Conservation (phyloP, 2,797 vertebrate species). For the Acrocephalus scirpaceus region DNA sequence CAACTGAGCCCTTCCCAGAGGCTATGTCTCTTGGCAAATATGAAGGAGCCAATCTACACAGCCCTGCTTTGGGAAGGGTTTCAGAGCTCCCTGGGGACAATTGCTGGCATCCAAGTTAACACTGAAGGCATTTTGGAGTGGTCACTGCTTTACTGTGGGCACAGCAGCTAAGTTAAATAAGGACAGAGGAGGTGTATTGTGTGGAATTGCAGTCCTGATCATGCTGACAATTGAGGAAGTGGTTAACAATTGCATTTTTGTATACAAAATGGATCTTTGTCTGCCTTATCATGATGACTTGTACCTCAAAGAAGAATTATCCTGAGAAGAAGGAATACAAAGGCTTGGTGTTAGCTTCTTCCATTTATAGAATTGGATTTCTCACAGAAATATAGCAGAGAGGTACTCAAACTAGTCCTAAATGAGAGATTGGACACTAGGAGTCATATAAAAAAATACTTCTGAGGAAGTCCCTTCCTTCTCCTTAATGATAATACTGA, state of each 20-base stretch:
- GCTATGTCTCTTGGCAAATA: neutral
- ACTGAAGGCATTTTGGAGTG: neutral
- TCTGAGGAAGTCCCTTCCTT: neutral
- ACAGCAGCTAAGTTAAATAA: neutral
- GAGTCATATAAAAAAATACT: neutral
- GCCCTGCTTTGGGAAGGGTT: neutral
- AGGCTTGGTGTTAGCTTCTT: neutral
- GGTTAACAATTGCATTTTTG: neutral
- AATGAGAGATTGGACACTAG: neutral
- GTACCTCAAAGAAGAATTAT: neutral
- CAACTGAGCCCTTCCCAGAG: neutral
- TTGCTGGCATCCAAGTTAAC: neutral
- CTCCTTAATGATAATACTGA: neutral
- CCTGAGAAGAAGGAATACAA: neutral
- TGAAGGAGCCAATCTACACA: neutral
- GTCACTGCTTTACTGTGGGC: neutral
- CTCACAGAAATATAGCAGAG: neutral
- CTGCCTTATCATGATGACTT: neutral
- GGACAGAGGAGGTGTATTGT: neutral
- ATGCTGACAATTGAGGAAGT: neutral
- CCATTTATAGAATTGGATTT: neutral
- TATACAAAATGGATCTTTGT: neutral
- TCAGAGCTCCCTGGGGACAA: neutral
- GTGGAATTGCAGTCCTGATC: neutral
- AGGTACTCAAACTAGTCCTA: neutral